A percentile compares a stretch with the other conserved stretches of the same genome.
Evolutionary conservation across 2,888 invertebrate genomes (phyloP).

Genomic region (Eucera pruinosa): DNA sequence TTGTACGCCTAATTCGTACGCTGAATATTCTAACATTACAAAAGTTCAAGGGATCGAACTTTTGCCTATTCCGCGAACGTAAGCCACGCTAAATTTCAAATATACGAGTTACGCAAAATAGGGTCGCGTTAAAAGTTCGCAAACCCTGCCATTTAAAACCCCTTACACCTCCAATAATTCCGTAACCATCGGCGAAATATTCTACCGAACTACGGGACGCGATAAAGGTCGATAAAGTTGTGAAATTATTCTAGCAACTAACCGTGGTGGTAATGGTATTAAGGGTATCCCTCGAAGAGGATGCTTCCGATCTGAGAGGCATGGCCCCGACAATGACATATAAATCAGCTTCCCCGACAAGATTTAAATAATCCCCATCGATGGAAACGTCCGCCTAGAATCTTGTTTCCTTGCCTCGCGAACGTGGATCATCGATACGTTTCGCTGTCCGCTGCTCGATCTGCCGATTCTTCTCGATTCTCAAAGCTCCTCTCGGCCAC

Average conservation of each 20-base stretch:
- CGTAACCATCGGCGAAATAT: background rate
- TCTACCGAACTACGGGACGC: background rate
- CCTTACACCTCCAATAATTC: background rate
- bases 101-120: background rate
- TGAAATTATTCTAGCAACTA: constrained; percentile 24
- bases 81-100: constrained; percentile 19
- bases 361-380: constrained; percentile 25
- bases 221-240: background rate
- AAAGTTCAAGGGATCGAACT: background rate
- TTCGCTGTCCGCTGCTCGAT: background rate
- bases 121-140: background rate
- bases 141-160: background rate
- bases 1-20: no score
- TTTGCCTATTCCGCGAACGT: no score
- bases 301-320: constrained; percentile 62
- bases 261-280: constrained; percentile 69
- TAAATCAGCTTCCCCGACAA: constrained; percentile 31
- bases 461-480: background rate
- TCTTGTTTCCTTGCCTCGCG: background rate
- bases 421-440: constrained; percentile 30
- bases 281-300: constrained; percentile 73
- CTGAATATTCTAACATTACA: no score
- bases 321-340: constrained; percentile 59
- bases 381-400: constrained; percentile 7
- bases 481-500: no score